Evolutionary conservation across 2,113 vertebrate species (phyloP), one percentile per base, ranked within the genome.

Genomic region (Hippocampus zosterae): DNA sequence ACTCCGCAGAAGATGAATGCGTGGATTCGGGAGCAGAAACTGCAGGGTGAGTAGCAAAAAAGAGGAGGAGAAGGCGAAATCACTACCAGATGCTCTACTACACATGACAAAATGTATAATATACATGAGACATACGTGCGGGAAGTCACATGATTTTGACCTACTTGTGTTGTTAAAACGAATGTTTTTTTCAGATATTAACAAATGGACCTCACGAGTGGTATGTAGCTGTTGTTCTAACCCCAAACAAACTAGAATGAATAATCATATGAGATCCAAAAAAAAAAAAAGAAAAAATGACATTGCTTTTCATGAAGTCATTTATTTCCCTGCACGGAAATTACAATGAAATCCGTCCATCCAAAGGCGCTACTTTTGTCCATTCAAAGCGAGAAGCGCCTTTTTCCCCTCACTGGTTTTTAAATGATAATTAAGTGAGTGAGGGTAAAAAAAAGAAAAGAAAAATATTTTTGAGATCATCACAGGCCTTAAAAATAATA

Each of bases 1-100:
- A n/a, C 61, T 75, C 70, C 3, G 68, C 84, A 15, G 88, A 91
- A 65, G 90, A 92, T 90, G 91, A 92, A 44, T 90, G 88, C 72
- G 89, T 87, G 83, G 90, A 91, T 70, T 92, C 91, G 16, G 90
- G 91, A 87, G 90, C 91, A 3, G 91, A 92, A 73, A 91, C 88
- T 1, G 91, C 65, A 76, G 90, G 91, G 91, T 92, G 80, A 90
- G 91, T 83, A 68, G 12, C 27, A 29, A 12, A 48, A 10, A 50
- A 69, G 3, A 33, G 29, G 29, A 33, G 6, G 33, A 9, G 37
- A 63, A n/a, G 9, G 9, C 27, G 3, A 65, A 65, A 65, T 46
- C n/a, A 65, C 63, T 46, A 27, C n/a, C 63, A 46, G 63, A 46
- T 65, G 63, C 41, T 46, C 11, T 1, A 13, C 9, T 42, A 23